phyloP scores from a whole-genome alignment of 2,113 vertebrate species.

The Oncorhynchus tshawytscha region DNA sequence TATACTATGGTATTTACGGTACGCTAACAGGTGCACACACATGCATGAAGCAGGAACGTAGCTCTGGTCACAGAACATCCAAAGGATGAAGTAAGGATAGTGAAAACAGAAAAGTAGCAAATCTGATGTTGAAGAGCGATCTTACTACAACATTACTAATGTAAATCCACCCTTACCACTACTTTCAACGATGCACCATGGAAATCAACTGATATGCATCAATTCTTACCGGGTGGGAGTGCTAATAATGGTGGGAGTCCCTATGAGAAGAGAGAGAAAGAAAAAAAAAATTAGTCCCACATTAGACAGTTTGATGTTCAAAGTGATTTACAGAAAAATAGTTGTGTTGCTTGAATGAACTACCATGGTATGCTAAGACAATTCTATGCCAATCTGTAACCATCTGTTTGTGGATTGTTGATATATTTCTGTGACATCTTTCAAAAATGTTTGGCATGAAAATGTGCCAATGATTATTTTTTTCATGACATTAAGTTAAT shows the following conservation, averaged over 20 bases:
- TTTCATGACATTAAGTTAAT: background rate
- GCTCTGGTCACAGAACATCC: no score
- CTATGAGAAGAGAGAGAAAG: slow-evolving; percentile 36
- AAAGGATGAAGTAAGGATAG: background rate
- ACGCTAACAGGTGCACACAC: no score
- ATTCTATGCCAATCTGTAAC: background rate
- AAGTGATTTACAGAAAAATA: background rate
- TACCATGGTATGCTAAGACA: background rate
- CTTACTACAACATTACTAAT: background rate
- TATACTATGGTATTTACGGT: no score
- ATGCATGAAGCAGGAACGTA: no score
- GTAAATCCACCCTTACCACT: background rate
- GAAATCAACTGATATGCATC: background rate
- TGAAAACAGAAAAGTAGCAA: no score
- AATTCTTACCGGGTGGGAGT: slow-evolving; percentile 63
- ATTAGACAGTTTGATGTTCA: background rate
- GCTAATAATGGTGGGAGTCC: slow-evolving; percentile 57
- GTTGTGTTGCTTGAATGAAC: no score
- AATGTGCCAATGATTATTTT: no score
- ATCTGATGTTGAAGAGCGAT: background rate
- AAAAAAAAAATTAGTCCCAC: background rate
- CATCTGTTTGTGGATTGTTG: no score
- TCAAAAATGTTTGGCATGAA: no score
- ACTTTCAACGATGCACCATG: background rate
- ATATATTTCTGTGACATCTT: no score